Percentiles rank a stretch among this genome's conserved stretches.
phyloP scores from a whole-genome alignment of 1,140 invertebrate species.

The Drosophila bocki region DNA sequence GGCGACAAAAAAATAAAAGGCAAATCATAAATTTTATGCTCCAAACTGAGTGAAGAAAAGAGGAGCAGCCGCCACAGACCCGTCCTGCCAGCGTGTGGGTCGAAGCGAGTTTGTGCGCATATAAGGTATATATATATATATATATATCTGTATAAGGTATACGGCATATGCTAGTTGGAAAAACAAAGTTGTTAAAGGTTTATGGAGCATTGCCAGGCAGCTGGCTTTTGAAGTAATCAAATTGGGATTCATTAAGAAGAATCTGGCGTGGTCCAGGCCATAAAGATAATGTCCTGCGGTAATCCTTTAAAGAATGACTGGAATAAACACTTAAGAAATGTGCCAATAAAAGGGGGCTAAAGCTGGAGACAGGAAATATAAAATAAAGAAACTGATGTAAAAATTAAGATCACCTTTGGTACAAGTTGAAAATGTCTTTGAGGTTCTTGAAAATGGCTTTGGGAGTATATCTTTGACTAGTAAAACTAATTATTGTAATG shows the following conservation, averaged over 20 bases:
- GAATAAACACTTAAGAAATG: conserved; percentile 14
- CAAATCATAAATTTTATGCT: conserved; percentile 82
- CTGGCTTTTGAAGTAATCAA: conserved; percentile 19
- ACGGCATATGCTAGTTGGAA: conserved; percentile 15
- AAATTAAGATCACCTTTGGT: conserved; percentile 3
- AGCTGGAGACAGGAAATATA: conserved; percentile 10
- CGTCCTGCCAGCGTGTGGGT: conserved; percentile 17
- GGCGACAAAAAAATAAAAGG: conserved; percentile 54
- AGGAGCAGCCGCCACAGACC: conserved; percentile 18
- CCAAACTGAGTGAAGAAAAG: conserved; percentile 37
- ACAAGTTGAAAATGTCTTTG: background rate
- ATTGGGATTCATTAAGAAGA: conserved; percentile 31
- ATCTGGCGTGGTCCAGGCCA: background rate
- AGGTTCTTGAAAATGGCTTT: background rate
- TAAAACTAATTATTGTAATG: background rate
- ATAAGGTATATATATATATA: conserved; percentile 8
- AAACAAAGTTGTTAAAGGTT: conserved; percentile 58
- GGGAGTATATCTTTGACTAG: background rate
- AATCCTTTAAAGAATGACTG: conserved; percentile 11
- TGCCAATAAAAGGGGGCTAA: conserved; percentile 15
- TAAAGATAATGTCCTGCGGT: conserved; percentile 41
- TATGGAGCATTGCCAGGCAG: conserved; percentile 40
- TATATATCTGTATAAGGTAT: background rate
- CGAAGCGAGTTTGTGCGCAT: conserved; percentile 35
- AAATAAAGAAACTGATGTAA: conserved; percentile 1